These are phyloP conservation scores for Nemoura dubitans DNA, from an alignment of 2,888 invertebrate species.

Conservation along the genomic window DNA sequence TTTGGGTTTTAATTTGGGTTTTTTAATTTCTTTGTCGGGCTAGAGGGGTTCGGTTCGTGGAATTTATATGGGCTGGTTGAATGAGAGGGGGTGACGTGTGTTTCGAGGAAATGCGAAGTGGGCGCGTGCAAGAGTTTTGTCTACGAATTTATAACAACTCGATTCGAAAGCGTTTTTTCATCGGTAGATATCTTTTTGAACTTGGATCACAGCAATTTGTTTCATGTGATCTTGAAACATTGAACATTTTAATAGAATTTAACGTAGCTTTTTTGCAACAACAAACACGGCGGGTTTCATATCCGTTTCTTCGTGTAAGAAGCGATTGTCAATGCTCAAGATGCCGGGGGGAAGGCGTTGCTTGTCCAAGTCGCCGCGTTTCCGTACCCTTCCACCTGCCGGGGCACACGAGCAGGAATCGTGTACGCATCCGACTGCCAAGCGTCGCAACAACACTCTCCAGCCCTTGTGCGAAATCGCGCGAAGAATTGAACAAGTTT, in stretches of 20 bases:
- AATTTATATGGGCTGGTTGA: too few species aligned
- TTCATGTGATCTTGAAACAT: not conserved
- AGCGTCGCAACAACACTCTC: not conserved
- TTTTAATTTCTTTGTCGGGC: constrained; percentile 1
- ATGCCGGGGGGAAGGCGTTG: not conserved
- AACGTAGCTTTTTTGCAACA: not conserved
- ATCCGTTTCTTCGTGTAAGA: too few species aligned
- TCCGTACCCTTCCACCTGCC: not conserved
- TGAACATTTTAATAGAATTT: not conserved
- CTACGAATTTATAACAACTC: not conserved
- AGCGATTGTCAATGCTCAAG: too few species aligned
- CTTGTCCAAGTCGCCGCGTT: not conserved
- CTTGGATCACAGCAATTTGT: not conserved
- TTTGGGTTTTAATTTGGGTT: constrained; percentile 50
- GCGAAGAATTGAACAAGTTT: constrained; percentile 10
- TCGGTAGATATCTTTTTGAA: not conserved
- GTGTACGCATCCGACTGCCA: not conserved
- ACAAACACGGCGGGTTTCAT: too few species aligned
- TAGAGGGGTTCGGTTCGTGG: too few species aligned
- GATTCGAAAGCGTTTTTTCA: not conserved
- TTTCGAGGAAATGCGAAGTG: not conserved
- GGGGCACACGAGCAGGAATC: not conserved
- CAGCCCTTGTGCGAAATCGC: not conserved
- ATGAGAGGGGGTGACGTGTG: not conserved
- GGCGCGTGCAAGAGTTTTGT: not conserved